Evolutionary conservation across 2,888 invertebrate species (phyloP).

Genomic region (Hymenopus coronatus): DNA sequence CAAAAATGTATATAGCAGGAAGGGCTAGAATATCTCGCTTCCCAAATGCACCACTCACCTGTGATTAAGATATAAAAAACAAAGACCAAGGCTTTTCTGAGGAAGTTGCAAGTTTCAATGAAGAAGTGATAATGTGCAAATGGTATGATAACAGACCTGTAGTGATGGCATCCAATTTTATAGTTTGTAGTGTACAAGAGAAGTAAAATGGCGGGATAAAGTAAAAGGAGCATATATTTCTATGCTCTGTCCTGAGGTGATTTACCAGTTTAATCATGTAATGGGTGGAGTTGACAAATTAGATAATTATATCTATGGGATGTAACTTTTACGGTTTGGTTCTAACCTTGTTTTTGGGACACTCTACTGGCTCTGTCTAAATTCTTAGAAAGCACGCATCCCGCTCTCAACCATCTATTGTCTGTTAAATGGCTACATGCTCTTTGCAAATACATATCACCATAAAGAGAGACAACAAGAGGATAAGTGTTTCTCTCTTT

Average conservation of each 20-base stretch:
- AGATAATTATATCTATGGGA: not conserved
- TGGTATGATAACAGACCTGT: not conserved
- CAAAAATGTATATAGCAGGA: not conserved
- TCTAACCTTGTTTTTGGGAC: too few species aligned
- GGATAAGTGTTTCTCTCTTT: too few species aligned
- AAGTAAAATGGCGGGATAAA: not conserved
- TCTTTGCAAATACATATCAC: too few species aligned
- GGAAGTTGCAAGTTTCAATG: not conserved
- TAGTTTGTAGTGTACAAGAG: not conserved
- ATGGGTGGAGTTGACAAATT: not conserved
- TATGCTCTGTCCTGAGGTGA: not conserved
- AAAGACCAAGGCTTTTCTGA: not conserved
- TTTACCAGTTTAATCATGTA: not conserved
- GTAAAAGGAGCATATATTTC: not conserved
- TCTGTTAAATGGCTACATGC: too few species aligned
- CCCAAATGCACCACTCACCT: not conserved
- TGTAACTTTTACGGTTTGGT: too few species aligned
- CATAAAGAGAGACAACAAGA: too few species aligned
- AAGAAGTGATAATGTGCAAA: not conserved
- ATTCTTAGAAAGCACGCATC: too few species aligned
- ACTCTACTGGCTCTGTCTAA: too few species aligned
- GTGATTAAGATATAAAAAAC: not conserved
- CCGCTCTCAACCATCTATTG: too few species aligned
- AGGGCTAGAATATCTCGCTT: not conserved
- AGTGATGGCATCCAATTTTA: not conserved